Evolutionary conservation across 1,140 invertebrate species (phyloP), one percentile per base, ranked within the genome.

Genomic region (Pantala flavescens): DNA sequence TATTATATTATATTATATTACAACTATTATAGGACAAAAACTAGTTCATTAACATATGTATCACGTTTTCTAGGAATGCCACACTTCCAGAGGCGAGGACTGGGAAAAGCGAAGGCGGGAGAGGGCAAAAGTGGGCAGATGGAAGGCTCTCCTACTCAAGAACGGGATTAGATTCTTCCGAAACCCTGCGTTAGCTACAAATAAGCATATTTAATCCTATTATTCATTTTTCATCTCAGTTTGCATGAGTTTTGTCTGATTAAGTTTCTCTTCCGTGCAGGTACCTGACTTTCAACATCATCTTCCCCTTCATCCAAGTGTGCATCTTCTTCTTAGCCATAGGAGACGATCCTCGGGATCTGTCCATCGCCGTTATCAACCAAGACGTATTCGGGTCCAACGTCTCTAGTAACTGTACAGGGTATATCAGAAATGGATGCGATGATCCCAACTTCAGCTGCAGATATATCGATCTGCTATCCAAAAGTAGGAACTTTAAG

Each of bases 281-380:
- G n/a, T 63, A 16, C 49, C n/a, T 63, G 49, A 21, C 49, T 1
- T 63, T 63, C 49, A 63, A 63, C n/a, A 19, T 95, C 24, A 77
- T 93, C 36, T 89, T 97, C 77, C 95, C 95, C 0, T 83, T 93
- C 3, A 80, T 95, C 10, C 89, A 96, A 86, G 84, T 92, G 19
- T 82, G 88, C 9, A 83, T 91, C 0, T 96, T 96, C 81, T 92
- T 94, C 82, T 77, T 90, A 42, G 88, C 92, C 16, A 89, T 96
- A 72, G 94, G 94, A 9, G 85, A 87, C 28, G 90, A 94, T 77
- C 92, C 93, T 0, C 87, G 86, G 74, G 86, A 88, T 63, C 83
- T 96, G 0, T 83, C 84, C n/a, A 77, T 97, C 16, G 93, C 88
- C 0, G 82, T 97, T 0, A 89, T 95, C 0, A 94, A 93, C 78